phyloP scores from a whole-genome alignment of 1,140 invertebrate species.

The Tyrophagus putrescentiae region DNA sequence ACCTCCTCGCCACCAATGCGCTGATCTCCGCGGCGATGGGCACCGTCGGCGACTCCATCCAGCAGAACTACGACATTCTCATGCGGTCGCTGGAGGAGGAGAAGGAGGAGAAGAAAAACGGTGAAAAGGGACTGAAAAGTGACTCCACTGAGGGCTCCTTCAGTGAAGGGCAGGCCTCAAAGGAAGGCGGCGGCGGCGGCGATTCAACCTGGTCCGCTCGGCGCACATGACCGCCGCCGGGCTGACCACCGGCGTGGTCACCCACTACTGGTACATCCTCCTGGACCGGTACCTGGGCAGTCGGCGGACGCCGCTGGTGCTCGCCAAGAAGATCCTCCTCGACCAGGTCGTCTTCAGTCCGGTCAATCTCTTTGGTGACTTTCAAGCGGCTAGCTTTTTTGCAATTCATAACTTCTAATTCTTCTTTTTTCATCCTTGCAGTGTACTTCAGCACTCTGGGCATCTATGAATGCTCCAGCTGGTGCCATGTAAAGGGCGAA shows the following conservation, averaged over 20 bases:
- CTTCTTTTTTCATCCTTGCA: neutral
- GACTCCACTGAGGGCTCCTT: neutral
- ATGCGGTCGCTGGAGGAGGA: constrained; percentile 4
- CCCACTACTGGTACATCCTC: constrained; percentile 45
- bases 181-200: too few species aligned
- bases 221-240: constrained; percentile 63
- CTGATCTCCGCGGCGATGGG: constrained; percentile 59
- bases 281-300: constrained; percentile 48
- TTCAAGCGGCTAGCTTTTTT: neutral
- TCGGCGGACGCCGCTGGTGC: constrained; percentile 49
- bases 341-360: constrained; percentile 81
- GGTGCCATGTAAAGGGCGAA: constrained; percentile 26
- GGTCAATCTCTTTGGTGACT: constrained; percentile 32
- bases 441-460: constrained; percentile 22
- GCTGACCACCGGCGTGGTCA: constrained; percentile 47
- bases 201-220: constrained; percentile 43
- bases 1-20: constrained; percentile 70
- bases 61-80: constrained; percentile 67
- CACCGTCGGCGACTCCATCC: constrained; percentile 57
- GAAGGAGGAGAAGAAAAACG: neutral
- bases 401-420: too few species aligned
- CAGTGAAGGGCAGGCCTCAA: neutral
- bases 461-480: constrained; percentile 21
- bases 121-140: too few species aligned
- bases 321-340: constrained; percentile 65